Base-by-base conservation (phyloP, 2,797 vertebrate genomes). In the Chaunax sp. region DNA sequence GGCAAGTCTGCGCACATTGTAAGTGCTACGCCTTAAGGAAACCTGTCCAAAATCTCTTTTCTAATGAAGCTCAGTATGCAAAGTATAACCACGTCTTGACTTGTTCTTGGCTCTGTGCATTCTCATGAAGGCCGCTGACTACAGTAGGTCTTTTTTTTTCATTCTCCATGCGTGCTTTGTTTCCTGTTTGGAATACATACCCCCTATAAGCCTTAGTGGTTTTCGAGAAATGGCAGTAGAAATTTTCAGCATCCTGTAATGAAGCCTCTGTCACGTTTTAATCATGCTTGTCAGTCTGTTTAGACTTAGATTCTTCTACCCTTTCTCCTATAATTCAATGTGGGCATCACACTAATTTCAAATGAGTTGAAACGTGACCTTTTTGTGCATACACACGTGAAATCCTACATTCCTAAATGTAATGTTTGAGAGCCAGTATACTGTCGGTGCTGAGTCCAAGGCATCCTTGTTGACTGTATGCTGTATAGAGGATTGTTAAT, bases 1-100 rank as follows among this genome's bases (percentile, higher is more conserved):
- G 82, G 83, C 94, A 41, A 97, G 94, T 80, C 94, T 98, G 54
- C 95, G 87, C 57, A 94, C 90, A 10, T 80, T 99, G 98, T 99
- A 91, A 97, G 97, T 95, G 5, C 20, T 22, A 1, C 3, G 0
- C 1, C n/a, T 26, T 8, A 5, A 43, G 44, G 3, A 43, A n/a
- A 46, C 59, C 16, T 44, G 2, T 55, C 12, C 45, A 16, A 64
- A 56, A 56, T 40, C 1, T 50, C 59, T 37, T 20, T 30, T 63
- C 4, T n/a, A 49, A 58, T 61, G 14, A 69, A 40, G 9, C 16
- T 1, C 1, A 2, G 5, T 20, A 37, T 69, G n/a, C 2, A 1
- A 53, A 69, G 60, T 57, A 23, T 82, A 71, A 85, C 44, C n/a
- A 35, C 20, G 63, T 68, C 33, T 41, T 57, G 43, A 53, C 78